Conservation (phyloP, 2,113 vertebrate genomes). For the Festucalex cinctus region DNA sequence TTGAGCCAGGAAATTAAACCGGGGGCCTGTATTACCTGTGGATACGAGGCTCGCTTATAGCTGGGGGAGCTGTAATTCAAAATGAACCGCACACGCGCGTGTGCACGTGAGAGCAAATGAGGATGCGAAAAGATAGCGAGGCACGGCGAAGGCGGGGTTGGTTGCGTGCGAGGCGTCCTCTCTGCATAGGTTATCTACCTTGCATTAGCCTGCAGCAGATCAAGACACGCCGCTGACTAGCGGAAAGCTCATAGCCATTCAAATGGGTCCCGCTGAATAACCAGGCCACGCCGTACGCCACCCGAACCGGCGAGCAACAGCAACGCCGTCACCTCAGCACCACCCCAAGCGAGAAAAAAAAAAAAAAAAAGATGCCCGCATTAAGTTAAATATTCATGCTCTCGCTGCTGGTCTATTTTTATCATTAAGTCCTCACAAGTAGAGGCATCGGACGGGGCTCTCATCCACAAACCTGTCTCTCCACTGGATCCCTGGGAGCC, state of each 20-base stretch:
- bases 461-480: slow-evolving; percentile 53
- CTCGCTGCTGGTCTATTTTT: slow-evolving; percentile 64
- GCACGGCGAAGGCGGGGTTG: neutral
- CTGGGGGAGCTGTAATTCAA: neutral
- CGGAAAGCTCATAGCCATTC: neutral
- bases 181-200: slow-evolving; percentile 3
- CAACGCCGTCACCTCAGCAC: slow-evolving; percentile 24
- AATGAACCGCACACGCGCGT: neutral
- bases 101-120: neutral
- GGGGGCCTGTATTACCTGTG: neutral
- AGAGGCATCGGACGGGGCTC: slow-evolving; percentile 53
- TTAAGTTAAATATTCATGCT: slow-evolving; percentile 74
- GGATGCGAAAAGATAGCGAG: neutral
- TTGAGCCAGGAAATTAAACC: neutral
- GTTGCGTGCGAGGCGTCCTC: neutral
- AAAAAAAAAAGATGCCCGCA: slow-evolving; percentile 56
- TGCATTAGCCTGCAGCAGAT: neutral
- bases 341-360: neutral
- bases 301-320: neutral
- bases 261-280: neutral
- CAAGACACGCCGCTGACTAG: neutral
- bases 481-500: slow-evolving; percentile 39
- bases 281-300: too few relatives aligned
- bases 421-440: slow-evolving; percentile 66
- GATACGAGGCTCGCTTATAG: neutral